A percentile compares a stretch with the other conserved stretches of the same genome.
phyloP scores from a whole-genome alignment of 2,113 vertebrate species.

The Madoqua kirkii region DNA sequence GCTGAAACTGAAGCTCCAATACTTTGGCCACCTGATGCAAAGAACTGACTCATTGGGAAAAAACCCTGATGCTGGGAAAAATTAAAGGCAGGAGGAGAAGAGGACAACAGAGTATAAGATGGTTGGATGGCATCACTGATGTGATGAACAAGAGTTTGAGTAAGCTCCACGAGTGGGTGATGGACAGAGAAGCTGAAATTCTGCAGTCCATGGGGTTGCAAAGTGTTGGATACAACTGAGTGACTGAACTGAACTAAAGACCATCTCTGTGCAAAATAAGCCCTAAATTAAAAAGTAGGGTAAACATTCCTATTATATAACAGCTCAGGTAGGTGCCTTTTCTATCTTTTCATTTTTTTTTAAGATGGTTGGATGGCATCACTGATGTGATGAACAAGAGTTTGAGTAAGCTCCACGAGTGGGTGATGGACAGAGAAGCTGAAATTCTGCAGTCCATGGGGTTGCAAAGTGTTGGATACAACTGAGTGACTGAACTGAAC shows the following conservation, averaged over 20 bases:
- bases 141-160: background rate
- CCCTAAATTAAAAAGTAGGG: conserved; percentile 1
- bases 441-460: background rate
- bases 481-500: background rate
- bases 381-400: background rate
- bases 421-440: background rate
- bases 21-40: background rate
- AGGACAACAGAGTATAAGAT: background rate
- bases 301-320: too few species aligned
- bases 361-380: background rate
- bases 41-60: background rate
- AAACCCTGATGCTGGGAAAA: background rate
- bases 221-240: background rate
- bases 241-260: background rate
- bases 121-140: background rate
- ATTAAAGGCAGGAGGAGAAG: background rate
- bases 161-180: background rate
- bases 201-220: background rate
- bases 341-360: too few species aligned
- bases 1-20: background rate
- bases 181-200: background rate
- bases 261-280: background rate
- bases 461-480: background rate
- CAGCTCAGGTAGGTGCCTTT: too few species aligned
- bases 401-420: background rate